Evolutionary conservation across 2,113 vertebrate species (phyloP).

Genomic region (Xyliphius kryptos): DNA sequence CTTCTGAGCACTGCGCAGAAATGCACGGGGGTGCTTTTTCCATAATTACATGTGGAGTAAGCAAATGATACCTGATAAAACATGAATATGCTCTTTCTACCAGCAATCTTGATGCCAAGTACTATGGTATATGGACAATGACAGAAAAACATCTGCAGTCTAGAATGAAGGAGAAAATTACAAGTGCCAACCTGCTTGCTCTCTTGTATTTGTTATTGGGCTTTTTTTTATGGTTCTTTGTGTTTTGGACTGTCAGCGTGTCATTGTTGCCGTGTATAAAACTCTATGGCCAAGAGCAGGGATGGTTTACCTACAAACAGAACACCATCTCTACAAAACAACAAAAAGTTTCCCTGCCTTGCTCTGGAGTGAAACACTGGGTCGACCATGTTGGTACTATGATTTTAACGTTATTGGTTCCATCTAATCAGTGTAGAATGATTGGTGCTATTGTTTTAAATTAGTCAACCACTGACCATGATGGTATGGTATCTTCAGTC

Average conservation of each 20-base stretch:
- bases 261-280: conserved; percentile 26
- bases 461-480: conserved; percentile 12
- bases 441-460: conserved; percentile 34
- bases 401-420: background rate
- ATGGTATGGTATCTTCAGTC: conserved; percentile 13
- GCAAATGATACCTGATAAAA: conserved; percentile 41
- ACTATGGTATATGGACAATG: conserved; percentile 44
- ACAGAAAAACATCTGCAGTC: background rate
- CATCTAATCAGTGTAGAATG: conserved; percentile 10
- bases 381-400: background rate
- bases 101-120: conserved; percentile 69
- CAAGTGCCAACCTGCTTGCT: conserved; percentile 65
- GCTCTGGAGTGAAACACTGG: background rate
- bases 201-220: conserved; percentile 40
- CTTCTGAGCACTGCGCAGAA: conserved; percentile 19
- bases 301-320: conserved; percentile 7
- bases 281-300: background rate
- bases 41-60: conserved; percentile 22
- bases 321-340: background rate
- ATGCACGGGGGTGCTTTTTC: conserved; percentile 18
- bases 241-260: conserved; percentile 30
- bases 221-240: conserved; percentile 42
- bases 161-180: conserved; percentile 39
- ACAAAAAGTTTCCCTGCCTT: conserved; percentile 1
- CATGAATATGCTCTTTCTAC: conserved; percentile 56